Evolutionary conservation across 1,140 invertebrate genomes (phyloP), one percentile per base, ranked within the genome.

Genomic region (Drosophila simulans): DNA sequence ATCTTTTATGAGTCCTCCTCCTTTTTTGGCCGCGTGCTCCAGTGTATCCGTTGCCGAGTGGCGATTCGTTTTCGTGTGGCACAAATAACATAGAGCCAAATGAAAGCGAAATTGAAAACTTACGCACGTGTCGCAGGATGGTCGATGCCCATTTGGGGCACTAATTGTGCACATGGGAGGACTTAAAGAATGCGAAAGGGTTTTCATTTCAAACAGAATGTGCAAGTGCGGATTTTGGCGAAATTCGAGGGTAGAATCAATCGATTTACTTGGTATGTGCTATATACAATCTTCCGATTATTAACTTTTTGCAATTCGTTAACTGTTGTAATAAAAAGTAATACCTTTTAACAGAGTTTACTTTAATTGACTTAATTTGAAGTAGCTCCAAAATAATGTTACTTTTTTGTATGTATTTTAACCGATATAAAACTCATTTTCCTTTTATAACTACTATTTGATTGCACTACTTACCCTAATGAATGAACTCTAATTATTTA

Each of bases 101-200:
- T 34, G 56, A 60, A 82, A 79, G 77, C 69, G 79, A 78, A 86
- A 88, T 86, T 86, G 82, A 88, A 86, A 86, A 81, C 82, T 62
- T 60, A 82, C 75, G 82, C 82, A 86, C 82, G 82, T 86, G 83
- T 76, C 77, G 46, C 66, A 45, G 63, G 77, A 60, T 37, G 83
- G 63, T 75, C 54, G 71, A 77, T 7, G 60, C 79, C 82, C 77
- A 74, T 86, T 49, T 72, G 56, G 56, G 17, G 37, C 82, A 77
- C 83, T 85, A 85, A 85, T 85, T 88, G 78, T 74, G 13, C 82
- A 81, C 82, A 74, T 75, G 83, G 82, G 82, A 85, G 83, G 73
- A 45, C 66, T 82, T 70, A 34, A 55, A 54, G 51, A 74, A 74
- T 64, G 43, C 37, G 49, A 55, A 64, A 73, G 74, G 51, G 68